Base-by-base conservation (phyloP, 2,113 vertebrate species). In the Chionis minor region DNA sequence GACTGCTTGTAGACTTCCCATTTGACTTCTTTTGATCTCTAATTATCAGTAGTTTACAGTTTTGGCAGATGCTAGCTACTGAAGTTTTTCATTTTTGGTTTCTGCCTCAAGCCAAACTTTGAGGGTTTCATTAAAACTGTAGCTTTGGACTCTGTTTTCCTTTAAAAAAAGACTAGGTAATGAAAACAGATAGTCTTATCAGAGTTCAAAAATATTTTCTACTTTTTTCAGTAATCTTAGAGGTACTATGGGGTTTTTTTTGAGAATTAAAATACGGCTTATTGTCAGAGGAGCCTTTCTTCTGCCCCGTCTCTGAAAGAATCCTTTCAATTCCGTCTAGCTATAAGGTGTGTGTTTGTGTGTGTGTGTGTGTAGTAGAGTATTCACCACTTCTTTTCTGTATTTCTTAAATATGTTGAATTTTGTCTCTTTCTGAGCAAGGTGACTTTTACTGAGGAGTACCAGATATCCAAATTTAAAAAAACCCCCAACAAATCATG, bases 1-100 rank as follows among this genome's bases (percentile, higher is more conserved):
- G 26, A 42, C 19, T 95, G 65, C 54, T 88, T 88, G 74, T 59
- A 69, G 33, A 52, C 61, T 84, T 96, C 27, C 24, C 4, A 11
- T n/a, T 95, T 91, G 33, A 24, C 28, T 94, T 56, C 73, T 88
- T 94, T 91, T 86, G 82, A 86, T 78, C 81, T 72, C 24, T 51
- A 42, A 44, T 89, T 96, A 55, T 94, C 84, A 85, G 54, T 59
- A 91, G 27, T 56, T 81, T 88, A 40, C 80, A 95, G 81, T 96
- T 92, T 90, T 80, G 86, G 74, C 51, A 67, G 65, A 63, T 63
- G 22, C 7, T 35, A 65, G 54, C 65, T 90, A 22, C 7, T 27
- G 45, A 85, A 86, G 51, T 54, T 92, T 95, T 88, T 58, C 35
- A 9, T 80, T 94, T 38, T 70, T 67, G 24, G 14, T 94, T 79